phyloP scores from a whole-genome alignment of 2,888 invertebrate species.

The Idaea aversata region DNA sequence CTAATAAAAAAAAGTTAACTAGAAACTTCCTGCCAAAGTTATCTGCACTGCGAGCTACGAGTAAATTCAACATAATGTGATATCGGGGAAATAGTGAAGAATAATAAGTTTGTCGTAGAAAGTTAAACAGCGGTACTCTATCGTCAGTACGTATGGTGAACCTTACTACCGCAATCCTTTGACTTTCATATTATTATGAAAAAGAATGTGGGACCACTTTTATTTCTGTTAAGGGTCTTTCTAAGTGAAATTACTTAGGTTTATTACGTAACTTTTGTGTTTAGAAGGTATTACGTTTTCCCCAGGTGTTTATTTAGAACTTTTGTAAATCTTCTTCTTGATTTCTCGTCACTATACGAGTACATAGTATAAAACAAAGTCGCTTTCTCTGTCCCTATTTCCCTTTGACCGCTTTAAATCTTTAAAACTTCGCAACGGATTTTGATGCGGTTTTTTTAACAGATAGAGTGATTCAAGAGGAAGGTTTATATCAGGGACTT shows the following conservation, averaged over 20 bases:
- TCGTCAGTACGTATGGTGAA: conserved; percentile 15
- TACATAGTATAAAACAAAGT: no score
- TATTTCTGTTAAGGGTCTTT: background rate
- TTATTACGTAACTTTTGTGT: background rate
- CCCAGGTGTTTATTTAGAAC: background rate
- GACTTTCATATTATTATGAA: conserved; percentile 4
- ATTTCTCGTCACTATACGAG: no score
- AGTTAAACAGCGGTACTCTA: conserved; percentile 55
- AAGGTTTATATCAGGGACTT: no score
- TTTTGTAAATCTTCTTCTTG: background rate
- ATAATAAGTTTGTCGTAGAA: conserved; percentile 49
- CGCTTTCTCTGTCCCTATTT: no score
- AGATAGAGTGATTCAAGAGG: no score
- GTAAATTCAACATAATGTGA: conserved; percentile 43
- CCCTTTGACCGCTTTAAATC: no score
- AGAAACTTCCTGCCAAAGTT: conserved; percentile 37
- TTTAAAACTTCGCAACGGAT: no score
- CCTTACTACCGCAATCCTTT: conserved; percentile 6
- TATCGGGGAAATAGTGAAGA: conserved; percentile 48
- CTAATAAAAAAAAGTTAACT: conserved; percentile 35
- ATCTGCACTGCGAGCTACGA: conserved; percentile 37
- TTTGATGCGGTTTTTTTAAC: no score
- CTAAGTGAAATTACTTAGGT: background rate
- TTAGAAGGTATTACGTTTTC: background rate
- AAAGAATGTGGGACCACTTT: background rate